Conservation (phyloP, 92 coral and sea anemone species). For the Isaurus tuberculatus region DNA sequence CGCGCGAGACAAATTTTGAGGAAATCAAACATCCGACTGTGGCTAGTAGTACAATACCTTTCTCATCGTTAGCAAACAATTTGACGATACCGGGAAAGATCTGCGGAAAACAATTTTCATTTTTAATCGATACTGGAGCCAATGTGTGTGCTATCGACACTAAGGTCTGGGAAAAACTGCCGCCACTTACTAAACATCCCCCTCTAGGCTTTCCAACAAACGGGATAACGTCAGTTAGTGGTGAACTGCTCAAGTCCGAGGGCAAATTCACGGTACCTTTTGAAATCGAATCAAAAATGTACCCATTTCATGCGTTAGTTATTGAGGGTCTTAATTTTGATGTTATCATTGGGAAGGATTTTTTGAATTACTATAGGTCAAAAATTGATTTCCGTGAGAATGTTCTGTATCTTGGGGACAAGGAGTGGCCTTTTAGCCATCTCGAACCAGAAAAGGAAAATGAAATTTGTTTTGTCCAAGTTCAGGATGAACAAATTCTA, state of each 20-base stretch:
- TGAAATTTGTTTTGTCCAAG: slow-evolving; percentile 26
- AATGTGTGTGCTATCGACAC: slow-evolving; percentile 47
- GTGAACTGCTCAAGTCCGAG: slow-evolving; percentile 9
- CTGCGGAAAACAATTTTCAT: not conserved
- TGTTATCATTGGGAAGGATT: slow-evolving; percentile 70
- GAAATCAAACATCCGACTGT: not conserved
- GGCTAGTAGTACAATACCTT: slow-evolving; percentile 13
- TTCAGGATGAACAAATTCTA: not conserved
- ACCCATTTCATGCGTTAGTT: slow-evolving; percentile 51
- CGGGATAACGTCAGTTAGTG: slow-evolving; percentile 18
- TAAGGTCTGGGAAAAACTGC: slow-evolving; percentile 39
- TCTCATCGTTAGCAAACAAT: not conserved
- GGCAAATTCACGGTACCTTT: slow-evolving; percentile 45
- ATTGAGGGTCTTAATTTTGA: slow-evolving; percentile 56
- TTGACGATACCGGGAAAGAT: slow-evolving; percentile 8
- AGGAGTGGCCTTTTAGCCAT: slow-evolving; percentile 9
- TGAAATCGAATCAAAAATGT: slow-evolving; percentile 36
- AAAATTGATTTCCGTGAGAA: slow-evolving; percentile 48
- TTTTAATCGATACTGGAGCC: slow-evolving; percentile 53
- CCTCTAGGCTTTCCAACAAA: slow-evolving; percentile 3
- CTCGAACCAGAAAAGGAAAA: not conserved
- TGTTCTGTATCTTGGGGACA: slow-evolving; percentile 19
- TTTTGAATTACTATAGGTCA: slow-evolving; percentile 58
- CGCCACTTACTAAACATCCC: slow-evolving; percentile 28
- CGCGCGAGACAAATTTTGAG: not conserved